Conservation (phyloP, 2,888 invertebrate genomes). For the Lasioglossum malachurum region DNA sequence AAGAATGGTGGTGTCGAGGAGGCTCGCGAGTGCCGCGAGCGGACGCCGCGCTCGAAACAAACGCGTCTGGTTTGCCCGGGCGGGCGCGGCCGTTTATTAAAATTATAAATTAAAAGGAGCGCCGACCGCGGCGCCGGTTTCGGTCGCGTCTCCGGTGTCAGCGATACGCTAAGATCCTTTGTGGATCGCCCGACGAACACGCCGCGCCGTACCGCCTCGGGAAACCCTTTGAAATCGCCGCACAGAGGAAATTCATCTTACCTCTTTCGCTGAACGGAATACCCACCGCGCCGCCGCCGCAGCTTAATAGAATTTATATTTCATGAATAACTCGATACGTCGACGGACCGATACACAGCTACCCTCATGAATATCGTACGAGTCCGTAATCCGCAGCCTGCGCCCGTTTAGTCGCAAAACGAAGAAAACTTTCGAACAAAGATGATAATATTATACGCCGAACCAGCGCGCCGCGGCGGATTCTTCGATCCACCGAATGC, state of each 20-base stretch:
- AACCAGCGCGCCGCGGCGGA: neutral
- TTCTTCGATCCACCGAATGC: neutral
- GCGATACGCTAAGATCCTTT: neutral
- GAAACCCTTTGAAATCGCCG: constrained; percentile 10
- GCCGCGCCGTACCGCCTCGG: neutral
- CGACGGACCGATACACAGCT: neutral
- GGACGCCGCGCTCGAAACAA: constrained; percentile 21
- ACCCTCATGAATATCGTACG: constrained; percentile 24
- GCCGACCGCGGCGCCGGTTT: constrained; percentile 24
- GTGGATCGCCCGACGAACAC: neutral
- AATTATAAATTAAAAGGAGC: constrained; percentile 66
- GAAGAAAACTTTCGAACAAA: neutral
- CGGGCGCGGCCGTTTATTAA: constrained; percentile 57
- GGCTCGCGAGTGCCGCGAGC: neutral
- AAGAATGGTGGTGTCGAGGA: neutral
- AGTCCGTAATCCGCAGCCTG: neutral
- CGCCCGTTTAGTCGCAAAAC: neutral
- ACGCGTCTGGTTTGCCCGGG: neutral
- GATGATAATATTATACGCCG: neutral
- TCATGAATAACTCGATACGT: neutral
- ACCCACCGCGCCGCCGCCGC: neutral
- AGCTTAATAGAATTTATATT: constrained; percentile 7
- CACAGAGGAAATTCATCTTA: neutral
- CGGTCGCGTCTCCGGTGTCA: constrained; percentile 13
- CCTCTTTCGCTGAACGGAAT: neutral